Evolutionary conservation across 2,797 vertebrate species (phyloP).

Genomic region (Sebastes melanostomus): DNA sequence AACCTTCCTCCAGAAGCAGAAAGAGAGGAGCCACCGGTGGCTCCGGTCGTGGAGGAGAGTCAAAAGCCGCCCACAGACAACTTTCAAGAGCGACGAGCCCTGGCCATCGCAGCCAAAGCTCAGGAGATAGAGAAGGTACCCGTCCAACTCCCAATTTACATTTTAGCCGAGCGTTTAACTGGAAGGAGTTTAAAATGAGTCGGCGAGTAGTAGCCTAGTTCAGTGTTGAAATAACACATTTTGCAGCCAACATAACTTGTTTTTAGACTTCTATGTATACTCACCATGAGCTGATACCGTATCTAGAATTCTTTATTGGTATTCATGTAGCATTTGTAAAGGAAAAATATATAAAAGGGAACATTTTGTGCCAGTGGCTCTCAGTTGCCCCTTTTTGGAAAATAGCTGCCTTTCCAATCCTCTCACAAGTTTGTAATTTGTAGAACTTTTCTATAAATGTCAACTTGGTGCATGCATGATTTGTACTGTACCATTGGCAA

Average conservation of each 20-base stretch:
- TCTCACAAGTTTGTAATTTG: constrained; percentile 35
- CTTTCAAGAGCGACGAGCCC: constrained; percentile 74
- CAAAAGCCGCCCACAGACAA: constrained; percentile 61
- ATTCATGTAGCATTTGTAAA: background rate
- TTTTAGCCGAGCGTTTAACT: accelerated
- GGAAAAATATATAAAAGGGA: background rate
- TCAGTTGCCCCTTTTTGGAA: background rate
- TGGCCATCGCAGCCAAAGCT: constrained; percentile 81
- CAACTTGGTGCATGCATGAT: background rate
- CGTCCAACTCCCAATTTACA: background rate
- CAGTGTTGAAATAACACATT: too few species aligned
- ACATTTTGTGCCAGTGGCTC: background rate
- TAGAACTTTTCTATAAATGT: constrained; percentile 52
- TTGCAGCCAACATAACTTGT: too few species aligned
- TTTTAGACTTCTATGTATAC: too few species aligned
- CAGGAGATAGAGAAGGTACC: constrained; percentile 82
- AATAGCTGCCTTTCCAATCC: background rate
- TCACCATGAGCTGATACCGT: background rate
- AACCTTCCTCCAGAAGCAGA: constrained; percentile 57
- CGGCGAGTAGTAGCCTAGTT: too few species aligned
- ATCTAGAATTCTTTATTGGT: background rate
- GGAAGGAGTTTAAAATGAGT: too few species aligned
- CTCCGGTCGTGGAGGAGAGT: constrained; percentile 61
- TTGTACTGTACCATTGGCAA: constrained; percentile 21
- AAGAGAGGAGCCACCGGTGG: constrained; percentile 63